These are phyloP conservation scores for Asobara japonica DNA, from an alignment of 1,140 invertebrate genomes.

Conservation along the genomic window DNA sequence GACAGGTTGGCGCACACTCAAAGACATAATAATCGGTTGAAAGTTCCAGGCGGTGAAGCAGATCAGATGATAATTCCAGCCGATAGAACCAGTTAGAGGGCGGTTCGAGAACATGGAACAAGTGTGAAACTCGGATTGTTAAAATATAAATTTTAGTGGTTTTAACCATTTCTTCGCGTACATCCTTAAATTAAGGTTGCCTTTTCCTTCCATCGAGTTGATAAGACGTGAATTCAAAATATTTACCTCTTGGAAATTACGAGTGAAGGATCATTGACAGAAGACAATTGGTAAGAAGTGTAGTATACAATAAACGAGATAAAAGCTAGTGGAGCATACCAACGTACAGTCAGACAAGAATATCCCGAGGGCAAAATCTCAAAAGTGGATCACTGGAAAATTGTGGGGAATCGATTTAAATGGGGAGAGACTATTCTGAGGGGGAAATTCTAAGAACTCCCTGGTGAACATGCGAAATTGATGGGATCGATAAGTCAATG, in stretches of 20 bases:
- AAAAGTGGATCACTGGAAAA: conserved; percentile 8
- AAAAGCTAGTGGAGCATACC: background rate
- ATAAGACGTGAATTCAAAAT: no score
- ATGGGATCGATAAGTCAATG: conserved; percentile 12
- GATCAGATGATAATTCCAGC: no score
- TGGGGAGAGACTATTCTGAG: background rate
- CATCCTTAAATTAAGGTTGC: no score
- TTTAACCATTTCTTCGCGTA: no score
- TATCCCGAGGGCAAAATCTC: background rate
- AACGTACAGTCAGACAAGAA: background rate
- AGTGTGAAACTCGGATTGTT: no score
- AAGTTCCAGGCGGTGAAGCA: no score
- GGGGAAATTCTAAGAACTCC: background rate
- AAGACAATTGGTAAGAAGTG: background rate
- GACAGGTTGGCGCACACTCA: no score
- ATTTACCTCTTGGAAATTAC: background rate
- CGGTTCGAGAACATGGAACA: no score
- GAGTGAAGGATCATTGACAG: background rate
- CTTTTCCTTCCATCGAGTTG: conserved; percentile 6
- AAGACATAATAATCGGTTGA: no score
- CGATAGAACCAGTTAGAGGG: no score
- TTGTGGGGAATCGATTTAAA: conserved; percentile 1
- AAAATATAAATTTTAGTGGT: no score
- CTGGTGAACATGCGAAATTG: background rate
- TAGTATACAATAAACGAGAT: background rate